Evolutionary conservation across 2,113 vertebrate genomes (phyloP).

Genomic region (Siniperca chuatsi): DNA sequence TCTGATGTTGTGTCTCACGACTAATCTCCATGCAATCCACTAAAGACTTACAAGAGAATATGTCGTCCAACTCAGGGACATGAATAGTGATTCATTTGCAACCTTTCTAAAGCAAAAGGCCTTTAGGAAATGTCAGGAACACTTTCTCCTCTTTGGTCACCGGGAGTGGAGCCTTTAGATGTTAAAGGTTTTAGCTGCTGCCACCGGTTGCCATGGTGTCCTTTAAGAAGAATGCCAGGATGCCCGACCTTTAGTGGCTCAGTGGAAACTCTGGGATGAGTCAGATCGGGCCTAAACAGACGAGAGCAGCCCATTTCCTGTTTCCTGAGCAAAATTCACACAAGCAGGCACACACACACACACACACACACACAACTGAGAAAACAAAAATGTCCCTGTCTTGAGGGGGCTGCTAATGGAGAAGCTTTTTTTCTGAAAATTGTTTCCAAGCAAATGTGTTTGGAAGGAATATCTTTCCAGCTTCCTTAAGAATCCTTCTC

Average conservation of each 20-base stretch:
- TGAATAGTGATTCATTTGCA: slow-evolving; percentile 50
- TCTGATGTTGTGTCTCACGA: not conserved
- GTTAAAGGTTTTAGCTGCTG: slow-evolving; percentile 59
- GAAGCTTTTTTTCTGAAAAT: slow-evolving; percentile 34
- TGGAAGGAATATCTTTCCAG: not conserved
- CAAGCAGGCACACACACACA: slow-evolving; percentile 11
- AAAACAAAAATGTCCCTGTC: slow-evolving; percentile 57
- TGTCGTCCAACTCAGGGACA: not conserved
- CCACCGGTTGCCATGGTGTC: slow-evolving; percentile 69
- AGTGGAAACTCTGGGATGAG: slow-evolving; percentile 80
- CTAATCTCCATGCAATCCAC: slow-evolving; percentile 8
- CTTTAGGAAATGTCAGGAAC: slow-evolving; percentile 67
- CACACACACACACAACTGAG: slow-evolving; percentile 31
- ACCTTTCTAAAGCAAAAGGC: slow-evolving; percentile 46
- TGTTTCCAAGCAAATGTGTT: slow-evolving; percentile 15
- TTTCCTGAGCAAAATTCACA: slow-evolving; percentile 72
- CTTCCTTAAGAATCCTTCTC: not conserved
- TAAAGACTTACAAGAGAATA: slow-evolving; percentile 1
- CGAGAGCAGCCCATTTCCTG: slow-evolving; percentile 78
- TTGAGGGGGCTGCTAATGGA: slow-evolving; percentile 38
- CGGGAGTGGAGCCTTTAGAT: slow-evolving; percentile 44
- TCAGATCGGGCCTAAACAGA: slow-evolving; percentile 76
- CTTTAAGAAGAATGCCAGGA: slow-evolving; percentile 77
- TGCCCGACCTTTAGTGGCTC: slow-evolving; percentile 66
- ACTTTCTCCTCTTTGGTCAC: slow-evolving; percentile 58